A percentile compares a stretch with the other conserved stretches of the same genome.
Conservation (phyloP, 2,888 invertebrate species). For the Microchrysa polita region DNA sequence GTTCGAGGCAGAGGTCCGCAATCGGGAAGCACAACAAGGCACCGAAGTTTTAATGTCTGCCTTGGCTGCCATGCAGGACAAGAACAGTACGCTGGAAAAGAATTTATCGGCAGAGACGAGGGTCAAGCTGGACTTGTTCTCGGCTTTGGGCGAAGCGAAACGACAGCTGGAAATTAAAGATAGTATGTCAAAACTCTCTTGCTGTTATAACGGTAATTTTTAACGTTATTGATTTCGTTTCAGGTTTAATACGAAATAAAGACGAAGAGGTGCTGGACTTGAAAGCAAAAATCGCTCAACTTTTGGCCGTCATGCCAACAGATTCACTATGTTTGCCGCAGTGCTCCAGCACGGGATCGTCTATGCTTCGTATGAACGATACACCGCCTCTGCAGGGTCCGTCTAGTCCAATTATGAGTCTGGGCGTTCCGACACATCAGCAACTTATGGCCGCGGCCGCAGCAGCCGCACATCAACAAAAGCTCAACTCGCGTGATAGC, state of each 20-base stretch:
- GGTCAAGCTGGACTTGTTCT: conserved; percentile 97
- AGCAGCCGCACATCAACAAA: conserved; percentile 50
- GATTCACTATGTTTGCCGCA: conserved; percentile 71
- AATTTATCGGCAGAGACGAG: conserved; percentile 96
- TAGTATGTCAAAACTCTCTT: conserved; percentile 68
- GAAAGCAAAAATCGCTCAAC: conserved; percentile 90
- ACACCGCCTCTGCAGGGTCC: conserved; percentile 62
- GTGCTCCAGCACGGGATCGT: conserved; percentile 67
- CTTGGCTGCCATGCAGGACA: conserved; percentile 85
- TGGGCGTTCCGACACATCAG: conserved; percentile 49
- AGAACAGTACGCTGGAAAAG: conserved; percentile 90
- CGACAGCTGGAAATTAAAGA: conserved; percentile 87
- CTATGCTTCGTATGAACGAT: conserved; percentile 70
- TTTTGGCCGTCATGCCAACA: conserved; percentile 84
- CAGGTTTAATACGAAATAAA: conserved; percentile 83
- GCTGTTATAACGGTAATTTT: too few species aligned
- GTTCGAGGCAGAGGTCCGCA: conserved; percentile 62
- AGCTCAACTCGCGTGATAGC: conserved; percentile 52
- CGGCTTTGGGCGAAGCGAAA: conserved; percentile 95
- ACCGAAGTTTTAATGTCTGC: conserved; percentile 83
- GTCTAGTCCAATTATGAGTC: conserved; percentile 63
- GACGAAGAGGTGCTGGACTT: conserved; percentile 92
- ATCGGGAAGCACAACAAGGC: conserved; percentile 65
- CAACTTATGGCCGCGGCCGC: conserved; percentile 32
- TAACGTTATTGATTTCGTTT: conserved; percentile 12